Conservation (phyloP, 1,140 invertebrate species). For the Diuraphis noxia region DNA sequence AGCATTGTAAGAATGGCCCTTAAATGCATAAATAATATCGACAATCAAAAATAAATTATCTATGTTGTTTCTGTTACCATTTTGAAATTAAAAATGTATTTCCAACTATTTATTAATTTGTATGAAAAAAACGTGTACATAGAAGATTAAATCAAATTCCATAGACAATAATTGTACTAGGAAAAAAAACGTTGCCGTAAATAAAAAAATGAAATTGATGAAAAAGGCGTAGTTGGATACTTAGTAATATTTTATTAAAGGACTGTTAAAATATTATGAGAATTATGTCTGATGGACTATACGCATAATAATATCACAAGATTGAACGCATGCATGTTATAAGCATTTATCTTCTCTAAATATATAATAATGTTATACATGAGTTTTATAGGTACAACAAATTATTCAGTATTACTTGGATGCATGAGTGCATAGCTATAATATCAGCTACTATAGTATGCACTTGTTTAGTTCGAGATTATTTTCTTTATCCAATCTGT, state of each 20-base stretch:
- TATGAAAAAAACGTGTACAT: no score
- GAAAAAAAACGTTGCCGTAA: no score
- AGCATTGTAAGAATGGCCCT: no score
- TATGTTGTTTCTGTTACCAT: neutral
- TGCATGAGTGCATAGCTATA: no score
- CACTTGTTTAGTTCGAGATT: neutral
- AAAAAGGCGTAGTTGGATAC: neutral
- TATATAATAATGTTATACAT: neutral
- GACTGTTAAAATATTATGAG: neutral
- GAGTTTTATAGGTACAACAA: neutral
- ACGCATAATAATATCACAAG: no score
- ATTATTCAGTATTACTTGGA: neutral
- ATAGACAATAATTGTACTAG: no score
- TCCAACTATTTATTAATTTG: no score
- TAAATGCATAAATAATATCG: no score
- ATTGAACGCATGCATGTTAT: neutral
- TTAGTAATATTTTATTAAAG: neutral
- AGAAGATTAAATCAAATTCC: no score
- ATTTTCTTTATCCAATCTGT: neutral
- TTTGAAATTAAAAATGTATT: neutral
- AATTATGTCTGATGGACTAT: neutral
- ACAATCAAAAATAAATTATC: no score
- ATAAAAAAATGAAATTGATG: no score
- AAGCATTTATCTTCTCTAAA: neutral
- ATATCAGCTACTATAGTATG: neutral